Percentiles rank a stretch among this genome's conserved stretches.
These are phyloP conservation scores for Pediacus dermestoides DNA, from an alignment of 2,888 invertebrate species.

Conservation along the genomic window DNA sequence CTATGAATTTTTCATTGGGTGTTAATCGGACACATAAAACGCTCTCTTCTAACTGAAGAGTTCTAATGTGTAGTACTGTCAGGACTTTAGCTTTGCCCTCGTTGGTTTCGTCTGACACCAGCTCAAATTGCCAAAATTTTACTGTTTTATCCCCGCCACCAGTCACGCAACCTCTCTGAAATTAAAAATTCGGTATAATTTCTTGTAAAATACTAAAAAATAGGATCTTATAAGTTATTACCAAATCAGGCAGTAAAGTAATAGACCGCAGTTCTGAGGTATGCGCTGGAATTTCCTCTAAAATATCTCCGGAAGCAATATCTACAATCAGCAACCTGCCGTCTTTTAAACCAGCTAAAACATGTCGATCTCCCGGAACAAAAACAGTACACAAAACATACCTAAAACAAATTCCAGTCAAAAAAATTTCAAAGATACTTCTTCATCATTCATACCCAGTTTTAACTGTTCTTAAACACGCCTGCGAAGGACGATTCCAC, in stretches of 20 bases:
- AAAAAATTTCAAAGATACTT: no score
- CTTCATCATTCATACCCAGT: no score
- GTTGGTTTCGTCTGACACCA: conserved; percentile 64
- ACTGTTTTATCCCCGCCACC: conserved; percentile 88
- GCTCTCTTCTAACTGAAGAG: conserved; percentile 82
- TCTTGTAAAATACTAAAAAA: conserved; percentile 5
- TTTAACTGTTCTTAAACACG: conserved; percentile 61
- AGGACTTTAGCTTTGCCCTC: conserved; percentile 66
- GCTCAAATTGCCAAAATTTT: conserved; percentile 92
- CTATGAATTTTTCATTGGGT: conserved; percentile 82
- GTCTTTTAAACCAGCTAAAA: conserved; percentile 80
- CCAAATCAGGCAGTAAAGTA: conserved; percentile 75
- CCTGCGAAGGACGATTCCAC: conserved; percentile 79
- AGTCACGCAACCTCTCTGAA: conserved; percentile 72
- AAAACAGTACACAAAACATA: conserved; percentile 74
- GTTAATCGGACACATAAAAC: conserved; percentile 80
- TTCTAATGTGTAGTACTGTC: conserved; percentile 74
- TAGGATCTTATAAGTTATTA: no score
- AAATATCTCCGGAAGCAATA: conserved; percentile 72
- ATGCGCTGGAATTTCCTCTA: conserved; percentile 84
- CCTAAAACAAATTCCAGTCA: conserved; percentile 46
- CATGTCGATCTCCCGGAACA: conserved; percentile 87
- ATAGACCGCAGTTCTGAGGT: conserved; percentile 71
- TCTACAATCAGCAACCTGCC: conserved; percentile 82
- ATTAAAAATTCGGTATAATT: conserved; percentile 20